These are phyloP conservation scores for Palloptera scutellata DNA, from an alignment of 2,888 invertebrate species.

Conservation along the genomic window DNA sequence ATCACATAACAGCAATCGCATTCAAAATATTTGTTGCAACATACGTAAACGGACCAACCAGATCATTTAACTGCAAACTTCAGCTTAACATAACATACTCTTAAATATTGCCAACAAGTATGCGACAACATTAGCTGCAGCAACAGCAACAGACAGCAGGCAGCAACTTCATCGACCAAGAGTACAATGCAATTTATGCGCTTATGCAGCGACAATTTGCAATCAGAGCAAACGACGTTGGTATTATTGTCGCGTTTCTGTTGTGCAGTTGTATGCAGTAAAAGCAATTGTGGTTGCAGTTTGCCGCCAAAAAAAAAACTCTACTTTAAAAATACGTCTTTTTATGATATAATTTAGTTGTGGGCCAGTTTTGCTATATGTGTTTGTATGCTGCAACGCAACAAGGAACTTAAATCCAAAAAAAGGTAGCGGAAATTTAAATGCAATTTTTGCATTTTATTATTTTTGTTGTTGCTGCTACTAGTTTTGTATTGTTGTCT, in stretches of 20 bases:
- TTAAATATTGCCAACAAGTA: too few species aligned
- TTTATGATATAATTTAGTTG: constrained; percentile 23
- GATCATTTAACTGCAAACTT: too few species aligned
- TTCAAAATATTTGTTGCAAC: too few species aligned
- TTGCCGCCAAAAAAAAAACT: background rate
- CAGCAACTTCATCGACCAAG: too few species aligned
- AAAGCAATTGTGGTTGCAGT: background rate
- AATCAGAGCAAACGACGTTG: constrained; percentile 41
- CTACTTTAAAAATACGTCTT: background rate
- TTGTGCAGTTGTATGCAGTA: background rate
- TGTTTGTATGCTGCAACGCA: background rate
- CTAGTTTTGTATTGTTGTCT: background rate
- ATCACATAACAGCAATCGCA: too few species aligned
- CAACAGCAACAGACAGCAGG: too few species aligned
- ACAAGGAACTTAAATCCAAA: background rate
- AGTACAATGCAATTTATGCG: too few species aligned
- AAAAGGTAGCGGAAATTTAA: constrained; percentile 22
- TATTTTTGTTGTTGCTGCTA: background rate
- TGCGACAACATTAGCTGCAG: too few species aligned
- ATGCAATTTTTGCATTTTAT: constrained; percentile 13
- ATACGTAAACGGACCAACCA: too few species aligned
- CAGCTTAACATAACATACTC: too few species aligned
- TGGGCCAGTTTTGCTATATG: constrained; percentile 11
- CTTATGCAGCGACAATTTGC: constrained; percentile 51
- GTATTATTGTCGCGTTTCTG: background rate